These are phyloP conservation scores for Imbricaverruca yamaguchii DNA, from an alignment of 2,888 invertebrate species.

Conservation along the genomic window DNA sequence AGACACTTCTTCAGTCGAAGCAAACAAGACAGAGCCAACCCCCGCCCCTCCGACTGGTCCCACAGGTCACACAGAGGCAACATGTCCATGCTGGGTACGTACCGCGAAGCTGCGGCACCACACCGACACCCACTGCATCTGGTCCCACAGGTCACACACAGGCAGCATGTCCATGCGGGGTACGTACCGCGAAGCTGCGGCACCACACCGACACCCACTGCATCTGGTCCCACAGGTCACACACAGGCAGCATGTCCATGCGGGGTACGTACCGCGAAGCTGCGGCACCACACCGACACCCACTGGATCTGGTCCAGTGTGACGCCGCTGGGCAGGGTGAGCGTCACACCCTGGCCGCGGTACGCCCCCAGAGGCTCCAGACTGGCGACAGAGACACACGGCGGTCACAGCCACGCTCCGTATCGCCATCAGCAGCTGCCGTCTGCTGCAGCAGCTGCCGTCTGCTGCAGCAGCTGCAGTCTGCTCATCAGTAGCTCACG, in stretches of 20 bases:
- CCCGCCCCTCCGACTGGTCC: conserved; percentile 64
- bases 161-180: no score
- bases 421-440: no score
- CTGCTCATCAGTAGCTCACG: no score
- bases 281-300: conserved; percentile 88
- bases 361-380: conserved; percentile 61
- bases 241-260: no score
- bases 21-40: no score
- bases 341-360: conserved; percentile 69
- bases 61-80: conserved; percentile 42
- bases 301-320: conserved; percentile 73
- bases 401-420: no score
- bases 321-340: conserved; percentile 79
- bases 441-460: no score
- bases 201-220: conserved; percentile 89
- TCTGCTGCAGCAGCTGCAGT: no score
- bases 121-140: conserved; percentile 78
- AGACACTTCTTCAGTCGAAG: no score
- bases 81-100: conserved; percentile 43
- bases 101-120: conserved; percentile 88
- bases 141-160: conserved; percentile 47
- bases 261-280: conserved; percentile 62
- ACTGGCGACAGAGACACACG: conserved; percentile 22
- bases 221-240: conserved; percentile 55
- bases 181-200: conserved; percentile 74